Base-by-base conservation (phyloP, 2,888 invertebrate genomes). In the Drosophila barbarae region DNA sequence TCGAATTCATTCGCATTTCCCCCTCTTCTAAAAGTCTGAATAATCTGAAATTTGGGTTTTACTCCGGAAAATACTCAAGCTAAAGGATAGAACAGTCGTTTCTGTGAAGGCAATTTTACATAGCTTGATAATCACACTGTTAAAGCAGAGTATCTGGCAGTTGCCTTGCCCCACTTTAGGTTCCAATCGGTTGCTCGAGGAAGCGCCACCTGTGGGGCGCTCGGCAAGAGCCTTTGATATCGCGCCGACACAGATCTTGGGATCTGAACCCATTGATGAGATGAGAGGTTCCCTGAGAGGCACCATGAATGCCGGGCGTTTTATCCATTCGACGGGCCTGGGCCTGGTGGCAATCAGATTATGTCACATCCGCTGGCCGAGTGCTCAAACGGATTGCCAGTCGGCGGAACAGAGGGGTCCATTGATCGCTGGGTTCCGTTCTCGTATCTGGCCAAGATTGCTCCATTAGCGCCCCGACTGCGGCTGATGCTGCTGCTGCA, bases 121-220 rank as follows among this genome's bases (percentile, higher is more conserved):
- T 1, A 2, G 7, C 12, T 18, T 12, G 3, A 41, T 21, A 21
- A n/a, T 13, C 1, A 56, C 5, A 2, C 5, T 10, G 5, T 56
- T 58, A 2, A 15, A 6, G 18, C 3, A 67, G 67, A 23, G 67
- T 34, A 69, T 60, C 2, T 15, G 3, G 15, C 4, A 38, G 35
- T 53, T 36, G 68, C 12, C 23, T 23, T 60, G 69, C 18, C 42
- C 69, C 15, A 34, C 34, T 59, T 68, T 12, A 9, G 26, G 6
- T 38, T 12, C 7, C 26, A n/a, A 58, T 58, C 35, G 47, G 42
- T 30, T 42, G 69, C 51, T 69, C 32, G 53, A 69, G 61, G 68
- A 70, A 69, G 78, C 81, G 78, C 78, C 78, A 78, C 83, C 78
- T 78, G 78, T 80, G 83, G 83, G 83, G 77, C 57, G 69, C 53